Evolutionary conservation across 1,140 invertebrate genomes (phyloP), one percentile per base, ranked within the genome.

Genomic region (Andrena cerasifolii): DNA sequence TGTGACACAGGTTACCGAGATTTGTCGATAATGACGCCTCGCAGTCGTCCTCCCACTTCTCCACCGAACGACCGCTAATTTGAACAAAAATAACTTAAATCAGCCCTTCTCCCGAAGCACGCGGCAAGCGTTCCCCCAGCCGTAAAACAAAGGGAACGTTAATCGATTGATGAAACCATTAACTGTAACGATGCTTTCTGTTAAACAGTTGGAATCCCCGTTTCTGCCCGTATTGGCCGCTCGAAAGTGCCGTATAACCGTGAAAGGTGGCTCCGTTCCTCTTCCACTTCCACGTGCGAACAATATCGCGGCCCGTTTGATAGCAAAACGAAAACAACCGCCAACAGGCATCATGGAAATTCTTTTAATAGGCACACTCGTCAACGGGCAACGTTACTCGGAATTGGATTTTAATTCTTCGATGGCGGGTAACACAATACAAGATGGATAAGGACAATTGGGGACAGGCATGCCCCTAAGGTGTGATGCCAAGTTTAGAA

Each of bases 91-190:
- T 65, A 73, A 56, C 24, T 49, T 14, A 62, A 81, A 72, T 78
- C 66, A 72, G 47, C 71, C 53, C 61, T 54, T 59, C 47, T n/a
- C n/a, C n/a, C n/a, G n/a, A n/a, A n/a, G n/a, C n/a, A n/a, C 53
- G 16, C 18, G 59, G 43, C n/a, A 33, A 28, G 26, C 14, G 58
- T 36, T 24, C 28, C 31, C 3, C 62, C 26, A 47, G 28, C 63
- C 63, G 70, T 82, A 45, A 74, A 83, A 70, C 66, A 68, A 21
- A 28, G 14, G 61, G 28, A 79, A 62, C 65, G 70, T 83, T 83
- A 83, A 83, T 83, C 67, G 76, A 79, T 82, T 74, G 76, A 79
- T 75, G 68, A 54, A 68, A 67, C 47, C 74, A 61, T 83, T 70
- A 83, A 67, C 51, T 68, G 49, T 61, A 79, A 83, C 56, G 58